A percentile compares a stretch with the other conserved stretches of the same genome.
These are phyloP conservation scores for Cyprinodon tularosa DNA, from an alignment of 2,113 vertebrate species.

Conservation along the genomic window DNA sequence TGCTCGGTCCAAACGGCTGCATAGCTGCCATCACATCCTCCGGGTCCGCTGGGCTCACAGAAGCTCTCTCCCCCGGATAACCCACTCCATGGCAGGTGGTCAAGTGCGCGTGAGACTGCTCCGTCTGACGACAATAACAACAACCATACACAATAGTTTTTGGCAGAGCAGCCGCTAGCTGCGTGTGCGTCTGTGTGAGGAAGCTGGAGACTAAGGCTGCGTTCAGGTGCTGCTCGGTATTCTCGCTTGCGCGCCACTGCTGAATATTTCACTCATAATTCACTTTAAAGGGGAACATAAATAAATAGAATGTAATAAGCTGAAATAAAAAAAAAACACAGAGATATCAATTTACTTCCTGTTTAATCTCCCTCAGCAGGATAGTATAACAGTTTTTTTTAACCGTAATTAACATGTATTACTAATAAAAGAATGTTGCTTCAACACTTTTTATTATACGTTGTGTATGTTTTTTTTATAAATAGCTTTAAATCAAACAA, in stretches of 20 bases:
- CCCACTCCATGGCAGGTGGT: constrained; percentile 10
- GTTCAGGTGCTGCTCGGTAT: constrained; percentile 52
- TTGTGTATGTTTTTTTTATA: neutral
- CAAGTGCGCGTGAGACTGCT: constrained; percentile 7
- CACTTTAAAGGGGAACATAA: neutral
- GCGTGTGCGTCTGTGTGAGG: constrained; percentile 30
- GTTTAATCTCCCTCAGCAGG: neutral
- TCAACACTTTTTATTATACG: neutral
- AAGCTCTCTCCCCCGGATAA: neutral
- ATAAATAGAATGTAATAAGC: neutral
- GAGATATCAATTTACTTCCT: too few species aligned
- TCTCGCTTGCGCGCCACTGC: neutral
- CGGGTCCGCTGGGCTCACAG: neutral
- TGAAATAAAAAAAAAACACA: too few species aligned
- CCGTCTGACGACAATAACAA: neutral
- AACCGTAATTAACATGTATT: neutral
- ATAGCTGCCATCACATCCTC: constrained; percentile 25
- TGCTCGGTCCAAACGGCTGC: neutral
- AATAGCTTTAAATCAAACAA: neutral
- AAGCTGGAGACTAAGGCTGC: constrained; percentile 43
- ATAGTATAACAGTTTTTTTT: too few species aligned
- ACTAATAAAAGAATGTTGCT: neutral
- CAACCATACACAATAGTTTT: constrained; percentile 17
- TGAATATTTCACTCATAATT: neutral
- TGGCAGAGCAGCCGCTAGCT: constrained; percentile 21